These are phyloP conservation scores for Nanorana parkeri DNA, from an alignment of 2,113 vertebrate genomes.

Conservation along the genomic window DNA sequence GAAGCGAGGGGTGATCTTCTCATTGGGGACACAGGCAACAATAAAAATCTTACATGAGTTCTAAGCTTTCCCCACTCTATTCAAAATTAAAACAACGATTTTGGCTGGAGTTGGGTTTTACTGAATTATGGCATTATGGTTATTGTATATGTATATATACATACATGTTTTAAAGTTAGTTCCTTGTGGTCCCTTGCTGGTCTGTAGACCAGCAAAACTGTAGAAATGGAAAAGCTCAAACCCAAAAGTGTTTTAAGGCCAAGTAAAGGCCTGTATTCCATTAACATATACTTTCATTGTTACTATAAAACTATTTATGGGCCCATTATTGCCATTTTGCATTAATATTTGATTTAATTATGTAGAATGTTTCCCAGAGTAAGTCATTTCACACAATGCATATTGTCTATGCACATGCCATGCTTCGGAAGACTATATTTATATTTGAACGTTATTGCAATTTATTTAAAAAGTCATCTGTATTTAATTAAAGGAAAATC, in stretches of 20 bases:
- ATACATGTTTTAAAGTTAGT: no score
- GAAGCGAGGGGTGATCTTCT: no score
- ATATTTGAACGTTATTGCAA: conserved; percentile 43
- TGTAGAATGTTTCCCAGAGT: conserved; percentile 43
- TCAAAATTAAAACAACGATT: no score
- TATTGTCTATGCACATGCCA: conserved; percentile 32
- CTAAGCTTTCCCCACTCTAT: no score
- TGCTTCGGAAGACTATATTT: conserved; percentile 32
- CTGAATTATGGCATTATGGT: no score
- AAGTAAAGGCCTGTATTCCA: conserved; percentile 55
- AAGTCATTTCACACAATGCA: conserved; percentile 31
- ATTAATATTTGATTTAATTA: conserved; percentile 57
- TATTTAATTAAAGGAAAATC: conserved; percentile 49
- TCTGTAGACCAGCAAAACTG: background rate
- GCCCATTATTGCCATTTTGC: conserved; percentile 48
- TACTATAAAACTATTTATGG: conserved; percentile 51
- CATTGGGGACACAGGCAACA: no score
- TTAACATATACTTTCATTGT: conserved; percentile 57
- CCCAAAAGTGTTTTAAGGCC: conserved; percentile 22
- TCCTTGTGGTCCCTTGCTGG: background rate
- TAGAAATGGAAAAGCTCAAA: conserved; percentile 17
- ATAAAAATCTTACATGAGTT: no score
- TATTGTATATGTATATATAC: no score
- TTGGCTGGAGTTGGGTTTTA: no score
- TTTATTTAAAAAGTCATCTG: conserved; percentile 51